These are phyloP conservation scores for Melanerpes formicivorus DNA, from an alignment of 2,113 vertebrate species.

Conservation along the genomic window DNA sequence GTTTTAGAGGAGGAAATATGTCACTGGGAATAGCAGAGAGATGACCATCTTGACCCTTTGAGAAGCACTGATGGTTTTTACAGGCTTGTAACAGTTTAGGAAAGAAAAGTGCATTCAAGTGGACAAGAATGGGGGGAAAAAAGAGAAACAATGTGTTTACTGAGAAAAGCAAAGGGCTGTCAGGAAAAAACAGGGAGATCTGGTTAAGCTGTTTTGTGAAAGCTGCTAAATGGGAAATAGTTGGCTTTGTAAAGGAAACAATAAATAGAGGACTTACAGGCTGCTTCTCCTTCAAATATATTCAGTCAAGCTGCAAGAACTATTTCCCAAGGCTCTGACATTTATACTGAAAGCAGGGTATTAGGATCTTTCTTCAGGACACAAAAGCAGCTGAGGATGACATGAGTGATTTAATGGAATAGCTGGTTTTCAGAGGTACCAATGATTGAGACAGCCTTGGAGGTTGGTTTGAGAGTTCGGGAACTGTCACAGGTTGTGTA, in stretches of 20 bases:
- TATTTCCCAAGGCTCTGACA: conserved; percentile 48
- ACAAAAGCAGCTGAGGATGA: not conserved
- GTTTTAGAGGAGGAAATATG: not conserved
- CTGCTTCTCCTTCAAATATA: conserved; percentile 37
- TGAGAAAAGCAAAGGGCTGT: not conserved
- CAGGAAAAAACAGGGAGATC: not conserved
- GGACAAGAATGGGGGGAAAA: not conserved
- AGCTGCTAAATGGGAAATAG: conserved; percentile 57
- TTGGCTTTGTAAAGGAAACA: conserved; percentile 51
- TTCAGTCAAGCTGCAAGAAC: conserved; percentile 34
- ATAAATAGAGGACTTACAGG: conserved; percentile 52
- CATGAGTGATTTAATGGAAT: not conserved
- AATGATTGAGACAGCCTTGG: not conserved
- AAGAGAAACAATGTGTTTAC: not conserved
- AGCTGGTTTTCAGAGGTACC: not conserved
- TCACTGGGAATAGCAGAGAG: not conserved
- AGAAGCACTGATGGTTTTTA: conserved; percentile 8
- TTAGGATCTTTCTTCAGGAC: not conserved
- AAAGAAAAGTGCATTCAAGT: not conserved
- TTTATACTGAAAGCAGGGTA: conserved; percentile 34
- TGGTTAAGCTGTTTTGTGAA: conserved; percentile 49
- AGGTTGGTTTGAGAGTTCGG: not conserved
- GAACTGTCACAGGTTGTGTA: not conserved
- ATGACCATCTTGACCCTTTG: not conserved
- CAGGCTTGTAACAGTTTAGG: not conserved